Evolutionary conservation across 2,113 vertebrate species (phyloP), one percentile per base, ranked within the genome.

Genomic region (Sclerurus mexicanus): DNA sequence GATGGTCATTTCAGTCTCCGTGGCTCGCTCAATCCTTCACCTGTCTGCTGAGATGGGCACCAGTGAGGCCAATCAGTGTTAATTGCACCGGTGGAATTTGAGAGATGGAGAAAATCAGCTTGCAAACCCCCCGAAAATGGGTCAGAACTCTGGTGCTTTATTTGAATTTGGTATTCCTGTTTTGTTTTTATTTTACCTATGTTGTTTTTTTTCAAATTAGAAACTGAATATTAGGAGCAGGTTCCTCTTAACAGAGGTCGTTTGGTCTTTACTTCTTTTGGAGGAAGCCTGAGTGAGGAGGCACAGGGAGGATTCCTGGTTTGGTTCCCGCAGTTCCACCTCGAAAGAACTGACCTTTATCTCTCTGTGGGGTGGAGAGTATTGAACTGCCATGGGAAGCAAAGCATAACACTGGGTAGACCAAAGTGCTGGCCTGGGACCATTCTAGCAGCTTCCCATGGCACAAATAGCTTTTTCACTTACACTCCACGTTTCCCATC

Each of bases 301-400:
- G 85, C 71, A 35, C 63, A 84, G 74, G 94, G 79, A 72, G 50
- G 87, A 84, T 68, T 85, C 18, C n/a, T 90, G 37, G 11, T 88
- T 89, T 63, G 39, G 66, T 80, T 95, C 83, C 44, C 17, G 39
- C 71, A 81, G 89, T 85, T 95, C 91, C 72, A 85, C 85, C 89
- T 89, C 84, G 88, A 97, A 93, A 97, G 97, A 97, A 80, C 24
- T 82, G 89, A 83, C 83, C 83, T 95, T 87, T 85, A 21, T 84
- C 90, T 85, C 60, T 81, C 80, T 76, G 83, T 87, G 87, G 89
- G 86, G 77, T 82, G 82, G 86, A 93, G 94, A 86, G 95, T 67
- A 66, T 11, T 58, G 71, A 91, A 30, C 64, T 79, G 73, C 69
- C 93, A 95, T 97, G 94, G 95, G 89, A 95, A 96, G 81, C 35